phyloP scores from a whole-genome alignment of 2,113 vertebrate species.

The Corapipo altera region DNA sequence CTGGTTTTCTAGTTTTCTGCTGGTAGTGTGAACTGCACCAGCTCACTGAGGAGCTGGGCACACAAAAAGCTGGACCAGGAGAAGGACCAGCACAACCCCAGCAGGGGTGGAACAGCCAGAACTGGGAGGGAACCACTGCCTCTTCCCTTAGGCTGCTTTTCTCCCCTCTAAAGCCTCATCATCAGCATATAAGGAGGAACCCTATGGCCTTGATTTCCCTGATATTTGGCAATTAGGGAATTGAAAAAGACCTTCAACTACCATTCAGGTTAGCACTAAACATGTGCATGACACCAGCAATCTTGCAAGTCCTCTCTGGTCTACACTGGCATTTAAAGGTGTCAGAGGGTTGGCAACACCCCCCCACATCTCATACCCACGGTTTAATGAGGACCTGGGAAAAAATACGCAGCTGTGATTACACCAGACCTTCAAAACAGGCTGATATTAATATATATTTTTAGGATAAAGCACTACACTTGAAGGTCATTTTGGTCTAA shows the following conservation, averaged over 20 bases:
- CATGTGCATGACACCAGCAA: neutral
- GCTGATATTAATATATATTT: neutral
- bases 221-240: neutral
- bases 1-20: too few relatives aligned
- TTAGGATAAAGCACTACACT: neutral
- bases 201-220: neutral
- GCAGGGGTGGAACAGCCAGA: neutral
- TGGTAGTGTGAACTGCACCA: neutral
- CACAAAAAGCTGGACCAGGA: neutral
- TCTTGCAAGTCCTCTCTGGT: neutral
- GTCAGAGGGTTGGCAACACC: neutral
- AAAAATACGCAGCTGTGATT: neutral
- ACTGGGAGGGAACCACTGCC: neutral
- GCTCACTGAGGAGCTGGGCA: neutral
- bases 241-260: neutral
- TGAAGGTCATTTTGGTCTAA: neutral
- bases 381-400: neutral
- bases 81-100: neutral
- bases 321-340: neutral
- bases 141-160: neutral
- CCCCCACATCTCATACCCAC: neutral
- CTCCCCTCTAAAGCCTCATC: neutral
- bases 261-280: neutral
- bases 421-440: neutral
- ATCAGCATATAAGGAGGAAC: neutral